Base-by-base conservation (phyloP, 2,888 invertebrate genomes). In the Campopleginae sp. region DNA sequence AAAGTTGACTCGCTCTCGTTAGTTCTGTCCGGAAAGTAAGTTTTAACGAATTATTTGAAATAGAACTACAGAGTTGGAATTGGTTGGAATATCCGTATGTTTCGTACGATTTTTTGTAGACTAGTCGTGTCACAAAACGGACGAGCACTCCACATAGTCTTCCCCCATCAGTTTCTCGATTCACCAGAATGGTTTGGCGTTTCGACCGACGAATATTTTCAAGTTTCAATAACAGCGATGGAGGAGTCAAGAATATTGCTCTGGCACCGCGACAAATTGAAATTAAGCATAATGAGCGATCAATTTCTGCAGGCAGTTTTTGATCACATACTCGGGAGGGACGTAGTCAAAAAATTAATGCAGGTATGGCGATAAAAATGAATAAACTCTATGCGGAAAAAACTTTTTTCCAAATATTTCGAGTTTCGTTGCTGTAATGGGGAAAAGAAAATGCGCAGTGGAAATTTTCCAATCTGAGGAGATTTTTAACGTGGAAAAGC, bases 151-250 rank as follows among this genome's bases (percentile, higher is more conserved):
- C 97, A 98, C 94, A 97, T 98, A 93, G 97, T 98, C 93, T 97
- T 97, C 94, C 96, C 97, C 82, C 97, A 97, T 94, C 97, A 98
- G 94, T 98, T 98, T 95, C 95, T 98, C 88, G 98, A 98, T 94
- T 97, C 97, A 87, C 97, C 98, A 74, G 98, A 98, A 94, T 98
- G 97, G 97, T 98, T 98, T 94, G 97, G 97, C 86, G 97, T 97
- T 68, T 97, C 97, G 79, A 97, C 97, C 44, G 97, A 97, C 92
- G 97, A 97, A 92, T 97, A 95, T 93, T 98, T 97, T 94, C 97
- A 98, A 95, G 97, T 97, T 89, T 97, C 97, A 83, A 97, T 97
- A 94, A 97, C 97, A 94, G 97, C 97, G 87, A 96, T 98, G 96
- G 97, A 97, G 93, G 97, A 97, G 92, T 97, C 97, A 0, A 95